A percentile compares a stretch with the other conserved stretches of the same genome.
Evolutionary conservation across 2,797 vertebrate species (phyloP).

Genomic region (Crocodylus rhombifer): DNA sequence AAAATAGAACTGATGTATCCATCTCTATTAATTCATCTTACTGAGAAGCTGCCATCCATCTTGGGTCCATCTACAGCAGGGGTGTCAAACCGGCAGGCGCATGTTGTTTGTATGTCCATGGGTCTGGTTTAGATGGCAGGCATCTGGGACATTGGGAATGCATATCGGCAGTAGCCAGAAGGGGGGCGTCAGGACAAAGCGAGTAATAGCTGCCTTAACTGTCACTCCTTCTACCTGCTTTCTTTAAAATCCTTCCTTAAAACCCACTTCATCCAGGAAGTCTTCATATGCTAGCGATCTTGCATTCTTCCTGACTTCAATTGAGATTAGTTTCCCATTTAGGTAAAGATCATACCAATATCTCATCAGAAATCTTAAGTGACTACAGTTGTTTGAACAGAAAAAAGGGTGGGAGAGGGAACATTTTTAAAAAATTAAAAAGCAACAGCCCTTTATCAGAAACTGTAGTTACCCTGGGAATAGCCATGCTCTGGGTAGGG

Average conservation of each 20-base stretch:
- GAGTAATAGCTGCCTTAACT: background rate
- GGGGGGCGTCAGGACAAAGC: no score
- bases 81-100: background rate
- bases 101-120: no score
- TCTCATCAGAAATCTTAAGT: background rate
- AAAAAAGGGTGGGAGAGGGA: background rate
- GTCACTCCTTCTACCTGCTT: background rate
- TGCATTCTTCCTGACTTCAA: background rate
- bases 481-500: background rate
- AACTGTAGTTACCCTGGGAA: no score
- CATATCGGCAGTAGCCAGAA: no score
- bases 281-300: background rate
- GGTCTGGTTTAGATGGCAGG: no score
- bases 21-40: background rate
- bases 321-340: background rate
- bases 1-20: background rate
- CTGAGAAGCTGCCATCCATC: background rate
- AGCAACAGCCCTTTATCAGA: background rate
- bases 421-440: background rate
- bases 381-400: background rate
- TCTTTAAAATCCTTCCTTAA: background rate
- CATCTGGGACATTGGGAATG: no score
- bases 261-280: background rate
- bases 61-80: background rate
- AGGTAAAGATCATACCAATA: background rate